These are phyloP conservation scores for Sylvilagus bachmani DNA, from an alignment of 2,113 vertebrate genomes.

Conservation along the genomic window DNA sequence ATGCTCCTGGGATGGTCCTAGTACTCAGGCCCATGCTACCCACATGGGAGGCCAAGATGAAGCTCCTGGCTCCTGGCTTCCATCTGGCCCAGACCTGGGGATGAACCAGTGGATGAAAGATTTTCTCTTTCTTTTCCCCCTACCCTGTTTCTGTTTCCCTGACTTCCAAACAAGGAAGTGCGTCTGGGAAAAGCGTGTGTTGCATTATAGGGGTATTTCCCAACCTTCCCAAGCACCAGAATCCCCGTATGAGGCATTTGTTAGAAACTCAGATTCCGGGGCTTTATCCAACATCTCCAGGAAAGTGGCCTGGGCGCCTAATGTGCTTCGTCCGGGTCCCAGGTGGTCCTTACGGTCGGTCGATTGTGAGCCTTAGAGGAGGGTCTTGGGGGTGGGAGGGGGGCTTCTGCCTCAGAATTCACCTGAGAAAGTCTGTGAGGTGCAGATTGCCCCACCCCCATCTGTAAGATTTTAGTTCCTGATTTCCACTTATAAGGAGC, in stretches of 20 bases:
- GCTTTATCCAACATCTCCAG: background rate
- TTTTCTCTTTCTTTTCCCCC: too few relatives aligned
- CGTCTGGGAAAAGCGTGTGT: background rate
- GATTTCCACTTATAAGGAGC: background rate
- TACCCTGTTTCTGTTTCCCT: too few relatives aligned
- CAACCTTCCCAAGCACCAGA: background rate
- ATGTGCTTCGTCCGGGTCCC: background rate
- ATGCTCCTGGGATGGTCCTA: too few relatives aligned
- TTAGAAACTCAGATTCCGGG: background rate
- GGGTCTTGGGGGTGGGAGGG: background rate
- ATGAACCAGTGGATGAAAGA: too few relatives aligned
- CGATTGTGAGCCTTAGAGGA: background rate
- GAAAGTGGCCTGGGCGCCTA: background rate
- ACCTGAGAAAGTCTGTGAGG: background rate
- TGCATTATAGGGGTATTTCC: background rate
- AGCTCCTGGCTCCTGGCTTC: too few relatives aligned
- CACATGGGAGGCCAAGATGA: too few relatives aligned
- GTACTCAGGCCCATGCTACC: too few relatives aligned
- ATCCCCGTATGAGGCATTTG: background rate
- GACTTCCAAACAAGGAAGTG: too few relatives aligned
- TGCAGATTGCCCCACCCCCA: background rate
- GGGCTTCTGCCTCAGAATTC: background rate
- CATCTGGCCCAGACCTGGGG: too few relatives aligned
- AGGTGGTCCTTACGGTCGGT: background rate
- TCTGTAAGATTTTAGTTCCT: background rate